Percentiles rank a stretch among this genome's conserved stretches.
Evolutionary conservation across 1,140 invertebrate species (phyloP).

Genomic region (Neotoxoptera formosana): DNA sequence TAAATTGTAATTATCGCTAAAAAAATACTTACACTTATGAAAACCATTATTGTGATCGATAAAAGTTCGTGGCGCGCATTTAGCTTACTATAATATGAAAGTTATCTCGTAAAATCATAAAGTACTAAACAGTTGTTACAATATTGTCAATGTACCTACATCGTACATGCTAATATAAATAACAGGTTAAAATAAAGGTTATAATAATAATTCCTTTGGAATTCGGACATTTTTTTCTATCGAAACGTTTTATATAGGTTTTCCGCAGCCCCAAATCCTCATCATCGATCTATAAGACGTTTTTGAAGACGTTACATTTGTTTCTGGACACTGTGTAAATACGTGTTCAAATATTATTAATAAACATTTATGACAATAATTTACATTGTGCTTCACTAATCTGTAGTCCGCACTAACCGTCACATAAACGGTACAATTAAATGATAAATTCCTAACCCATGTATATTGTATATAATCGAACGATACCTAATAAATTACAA

Average conservation of each 20-base stretch:
- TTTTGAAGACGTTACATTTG: background rate
- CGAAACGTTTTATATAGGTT: background rate
- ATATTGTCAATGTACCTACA: background rate
- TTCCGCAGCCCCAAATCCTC: background rate
- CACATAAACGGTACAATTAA: background rate
- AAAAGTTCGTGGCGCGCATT: background rate
- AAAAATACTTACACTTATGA: background rate
- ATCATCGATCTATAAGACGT: background rate
- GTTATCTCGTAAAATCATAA: background rate
- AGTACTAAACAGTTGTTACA: background rate
- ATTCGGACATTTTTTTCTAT: background rate
- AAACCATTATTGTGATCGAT: background rate
- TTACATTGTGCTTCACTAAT: background rate
- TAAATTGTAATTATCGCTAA: background rate
- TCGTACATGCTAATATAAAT: background rate
- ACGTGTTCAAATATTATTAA: background rate
- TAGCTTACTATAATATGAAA: background rate
- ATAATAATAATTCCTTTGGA: too few species aligned
- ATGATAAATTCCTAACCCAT: background rate
- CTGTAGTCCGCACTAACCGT: background rate
- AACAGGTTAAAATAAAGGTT: too few species aligned
- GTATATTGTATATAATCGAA: too few species aligned
- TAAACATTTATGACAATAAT: background rate
- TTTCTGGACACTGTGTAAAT: background rate
- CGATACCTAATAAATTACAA: background rate